Evolutionary conservation across 2,797 vertebrate species (phyloP).

Genomic region (Muscicapa comitata): DNA sequence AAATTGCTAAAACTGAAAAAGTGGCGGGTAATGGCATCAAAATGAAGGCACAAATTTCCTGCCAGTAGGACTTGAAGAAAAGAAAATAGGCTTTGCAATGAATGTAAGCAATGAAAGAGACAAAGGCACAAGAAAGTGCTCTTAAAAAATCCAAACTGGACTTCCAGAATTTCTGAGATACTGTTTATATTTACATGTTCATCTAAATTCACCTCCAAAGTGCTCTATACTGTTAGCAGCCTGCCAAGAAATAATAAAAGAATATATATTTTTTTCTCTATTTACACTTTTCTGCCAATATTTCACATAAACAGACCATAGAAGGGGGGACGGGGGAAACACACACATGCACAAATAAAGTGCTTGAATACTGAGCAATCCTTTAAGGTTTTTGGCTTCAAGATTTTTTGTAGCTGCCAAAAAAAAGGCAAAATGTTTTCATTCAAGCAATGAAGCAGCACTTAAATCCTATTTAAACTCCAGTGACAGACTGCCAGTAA

Average conservation of each 20-base stretch:
- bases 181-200: constrained; percentile 12
- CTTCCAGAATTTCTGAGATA: constrained; percentile 25
- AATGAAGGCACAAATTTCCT: background rate
- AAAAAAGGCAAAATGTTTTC: constrained; percentile 22
- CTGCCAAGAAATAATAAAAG: constrained; percentile 66
- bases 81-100: background rate
- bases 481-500: background rate
- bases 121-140: background rate
- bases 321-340: background rate
- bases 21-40: background rate
- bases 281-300: constrained; percentile 38
- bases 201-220: constrained; percentile 50
- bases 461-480: constrained; percentile 18
- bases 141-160: constrained; percentile 29
- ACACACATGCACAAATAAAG: background rate
- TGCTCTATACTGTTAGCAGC: constrained; percentile 8
- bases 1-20: constrained; percentile 35
- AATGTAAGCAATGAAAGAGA: background rate
- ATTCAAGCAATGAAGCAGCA: constrained; percentile 19
- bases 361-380: background rate
- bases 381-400: constrained; percentile 12
- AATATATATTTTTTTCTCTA: constrained; percentile 26
- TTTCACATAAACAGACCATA: constrained; percentile 38
- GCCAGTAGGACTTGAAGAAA: background rate
- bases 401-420: background rate